Percentiles rank a stretch among this genome's conserved stretches.
Conservation (phyloP, 2,113 vertebrate species). For the Brevimyrus niger region DNA sequence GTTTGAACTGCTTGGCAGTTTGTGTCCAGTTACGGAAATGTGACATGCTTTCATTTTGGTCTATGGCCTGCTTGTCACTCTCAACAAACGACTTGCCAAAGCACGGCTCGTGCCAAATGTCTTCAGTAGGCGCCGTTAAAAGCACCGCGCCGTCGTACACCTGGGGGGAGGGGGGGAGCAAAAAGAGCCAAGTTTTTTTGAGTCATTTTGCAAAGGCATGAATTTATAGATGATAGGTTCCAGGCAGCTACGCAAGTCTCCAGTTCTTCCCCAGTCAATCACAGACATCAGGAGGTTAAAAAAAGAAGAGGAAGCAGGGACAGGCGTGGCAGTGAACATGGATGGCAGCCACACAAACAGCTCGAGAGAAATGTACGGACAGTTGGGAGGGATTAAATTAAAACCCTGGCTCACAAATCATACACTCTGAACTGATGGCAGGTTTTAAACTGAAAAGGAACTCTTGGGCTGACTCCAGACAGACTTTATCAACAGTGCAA, state of each 20-base stretch:
- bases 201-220: neutral
- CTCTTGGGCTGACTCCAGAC: neutral
- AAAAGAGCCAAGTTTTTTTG: neutral
- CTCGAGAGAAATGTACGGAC: neutral
- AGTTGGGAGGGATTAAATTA: neutral
- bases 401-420: neutral
- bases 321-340: neutral
- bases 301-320: neutral
- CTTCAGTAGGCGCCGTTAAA: neutral
- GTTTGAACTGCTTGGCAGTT: neutral
- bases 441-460: neutral
- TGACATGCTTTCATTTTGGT: slow-evolving; percentile 23
- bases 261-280: slow-evolving; percentile 19
- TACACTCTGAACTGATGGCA: neutral
- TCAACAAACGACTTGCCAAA: neutral
- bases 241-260: slow-evolving; percentile 10
- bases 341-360: neutral
- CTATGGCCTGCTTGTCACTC: neutral
- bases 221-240: slow-evolving; percentile 21
- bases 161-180: neutral
- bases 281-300: slow-evolving; percentile 16
- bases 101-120: neutral
- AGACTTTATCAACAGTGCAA: neutral
- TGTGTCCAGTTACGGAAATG: neutral
- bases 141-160: neutral